phyloP scores from a whole-genome alignment of 2,113 vertebrate genomes.

The Gasterosteus aculeatus region DNA sequence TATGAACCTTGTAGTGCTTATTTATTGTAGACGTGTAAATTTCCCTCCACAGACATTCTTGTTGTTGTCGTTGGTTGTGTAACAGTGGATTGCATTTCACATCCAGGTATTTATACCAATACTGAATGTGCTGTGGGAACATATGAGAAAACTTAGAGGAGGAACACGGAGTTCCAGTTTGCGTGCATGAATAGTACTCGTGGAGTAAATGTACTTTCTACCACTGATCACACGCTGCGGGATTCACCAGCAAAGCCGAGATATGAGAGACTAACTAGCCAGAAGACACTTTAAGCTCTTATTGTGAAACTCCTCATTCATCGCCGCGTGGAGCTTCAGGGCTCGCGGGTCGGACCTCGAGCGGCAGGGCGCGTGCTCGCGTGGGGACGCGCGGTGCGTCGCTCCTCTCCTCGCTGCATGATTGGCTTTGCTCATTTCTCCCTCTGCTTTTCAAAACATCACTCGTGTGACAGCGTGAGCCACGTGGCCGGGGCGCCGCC shows the following conservation, averaged over 20 bases:
- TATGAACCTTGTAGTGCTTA: not conserved
- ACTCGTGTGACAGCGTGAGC: conserved; percentile 67
- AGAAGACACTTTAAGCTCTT: not conserved
- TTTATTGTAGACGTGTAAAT: not conserved
- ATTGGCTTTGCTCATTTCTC: conserved; percentile 79
- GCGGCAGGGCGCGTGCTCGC: conserved; percentile 8
- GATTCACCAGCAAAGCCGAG: not conserved
- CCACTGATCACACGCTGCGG: not conserved
- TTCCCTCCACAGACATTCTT: not conserved
- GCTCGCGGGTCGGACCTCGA: not conserved
- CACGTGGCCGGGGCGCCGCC: conserved; percentile 70
- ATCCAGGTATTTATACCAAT: not conserved
- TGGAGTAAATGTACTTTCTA: not conserved
- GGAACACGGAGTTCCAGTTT: not conserved
- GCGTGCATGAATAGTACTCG: not conserved
- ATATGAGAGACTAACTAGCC: not conserved
- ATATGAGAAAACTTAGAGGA: no score
- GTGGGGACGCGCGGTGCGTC: conserved; percentile 63
- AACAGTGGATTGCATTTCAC: not conserved
- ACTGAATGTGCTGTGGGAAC: not conserved
- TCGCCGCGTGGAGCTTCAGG: not conserved
- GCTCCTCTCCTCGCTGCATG: conserved; percentile 69
- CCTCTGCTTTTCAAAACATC: conserved; percentile 81
- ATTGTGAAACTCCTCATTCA: not conserved
- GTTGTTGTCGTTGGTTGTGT: not conserved